Conservation (phyloP, 2,797 vertebrate species). For the Dendrocincla tyrannina region DNA sequence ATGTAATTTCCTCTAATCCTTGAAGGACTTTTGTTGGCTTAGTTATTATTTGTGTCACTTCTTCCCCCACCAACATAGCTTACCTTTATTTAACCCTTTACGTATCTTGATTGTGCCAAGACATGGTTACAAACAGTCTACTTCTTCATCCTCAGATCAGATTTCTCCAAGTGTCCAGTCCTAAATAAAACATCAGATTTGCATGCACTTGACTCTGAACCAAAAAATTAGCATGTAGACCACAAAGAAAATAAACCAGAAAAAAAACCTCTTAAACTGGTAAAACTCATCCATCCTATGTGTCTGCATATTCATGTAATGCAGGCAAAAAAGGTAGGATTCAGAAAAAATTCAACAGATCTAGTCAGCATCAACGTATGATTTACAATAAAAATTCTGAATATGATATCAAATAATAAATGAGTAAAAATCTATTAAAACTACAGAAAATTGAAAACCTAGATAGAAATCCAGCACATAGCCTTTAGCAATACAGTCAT, state of each 20-base stretch:
- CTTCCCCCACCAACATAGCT: not conserved
- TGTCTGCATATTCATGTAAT: not conserved
- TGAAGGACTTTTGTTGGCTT: not conserved
- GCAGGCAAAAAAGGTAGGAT: not conserved
- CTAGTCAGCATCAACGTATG: not conserved
- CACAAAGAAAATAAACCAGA: not conserved
- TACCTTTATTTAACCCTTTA: not conserved
- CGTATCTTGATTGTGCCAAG: not conserved
- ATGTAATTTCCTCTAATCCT: not conserved
- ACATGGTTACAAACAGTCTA: not conserved
- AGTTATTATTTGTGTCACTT: not conserved
- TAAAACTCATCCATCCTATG: not conserved
- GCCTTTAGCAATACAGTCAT: fast-evolving
- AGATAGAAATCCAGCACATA: not conserved
- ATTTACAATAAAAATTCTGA: not conserved
- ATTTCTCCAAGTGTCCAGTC: not conserved
- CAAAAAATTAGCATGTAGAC: not conserved
- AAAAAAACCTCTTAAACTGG: not conserved
- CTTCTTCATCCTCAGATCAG: not conserved
- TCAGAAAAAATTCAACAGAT: not conserved
- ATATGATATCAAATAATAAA: not conserved
- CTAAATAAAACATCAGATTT: not conserved
- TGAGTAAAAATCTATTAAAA: not conserved
- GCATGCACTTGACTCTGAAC: not conserved
- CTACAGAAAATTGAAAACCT: not conserved